These are phyloP conservation scores for Mormoops blainvillei DNA, from an alignment of 2,113 vertebrate genomes.

Conservation along the genomic window DNA sequence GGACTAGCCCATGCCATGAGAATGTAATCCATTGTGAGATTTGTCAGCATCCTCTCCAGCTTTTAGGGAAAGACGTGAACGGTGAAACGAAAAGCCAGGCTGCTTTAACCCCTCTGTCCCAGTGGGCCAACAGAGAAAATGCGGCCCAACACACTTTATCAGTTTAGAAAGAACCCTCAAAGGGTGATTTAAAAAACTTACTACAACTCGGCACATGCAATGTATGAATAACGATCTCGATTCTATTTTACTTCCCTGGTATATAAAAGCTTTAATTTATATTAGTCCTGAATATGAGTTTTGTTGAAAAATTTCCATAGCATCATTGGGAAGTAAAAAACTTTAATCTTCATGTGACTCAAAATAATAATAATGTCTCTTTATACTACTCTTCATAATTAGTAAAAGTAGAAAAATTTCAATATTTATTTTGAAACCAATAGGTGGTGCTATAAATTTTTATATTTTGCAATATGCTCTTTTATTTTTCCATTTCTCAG, in stretches of 20 bases:
- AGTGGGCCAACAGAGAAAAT: not conserved
- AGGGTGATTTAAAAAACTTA: not conserved
- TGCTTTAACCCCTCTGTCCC: not conserved
- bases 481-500: constrained; percentile 22
- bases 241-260: not conserved
- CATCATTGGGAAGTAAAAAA: constrained; percentile 7
- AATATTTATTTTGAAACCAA: constrained; percentile 70
- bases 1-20: not conserved
- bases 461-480: constrained; percentile 51
- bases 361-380: constrained; percentile 5
- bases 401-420: not conserved
- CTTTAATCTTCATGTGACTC: not conserved
- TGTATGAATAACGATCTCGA: not conserved
- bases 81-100: not conserved
- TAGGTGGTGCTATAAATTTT: constrained; percentile 75
- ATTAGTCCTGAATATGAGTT: not conserved
- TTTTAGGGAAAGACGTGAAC: not conserved
- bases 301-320: constrained; percentile 14
- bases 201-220: not conserved
- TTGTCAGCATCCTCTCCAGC: not conserved
- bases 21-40: not conserved
- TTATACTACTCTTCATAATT: constrained; percentile 19
- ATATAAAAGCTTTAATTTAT: not conserved
- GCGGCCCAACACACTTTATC: not conserved
- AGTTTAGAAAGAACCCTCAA: not conserved